A percentile compares a stretch with the other conserved stretches of the same genome.
Conservation (phyloP, 2,113 vertebrate species). For the Alethe castanea region DNA sequence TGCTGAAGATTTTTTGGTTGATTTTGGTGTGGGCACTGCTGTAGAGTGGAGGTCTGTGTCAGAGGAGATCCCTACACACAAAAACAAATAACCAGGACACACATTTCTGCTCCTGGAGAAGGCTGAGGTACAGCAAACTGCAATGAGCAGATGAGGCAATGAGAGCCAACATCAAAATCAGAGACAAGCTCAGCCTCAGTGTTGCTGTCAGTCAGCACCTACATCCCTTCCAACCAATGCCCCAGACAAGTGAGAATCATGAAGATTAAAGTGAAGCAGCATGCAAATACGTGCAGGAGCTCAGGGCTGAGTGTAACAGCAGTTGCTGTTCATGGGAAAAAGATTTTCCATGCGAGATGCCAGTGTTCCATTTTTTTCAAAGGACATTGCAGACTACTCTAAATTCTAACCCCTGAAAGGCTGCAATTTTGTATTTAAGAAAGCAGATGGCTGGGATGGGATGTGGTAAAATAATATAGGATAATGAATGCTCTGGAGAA, state of each 20-base stretch:
- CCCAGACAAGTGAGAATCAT: not conserved
- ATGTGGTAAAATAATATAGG: not conserved
- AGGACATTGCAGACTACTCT: not conserved
- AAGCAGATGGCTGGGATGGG: not conserved
- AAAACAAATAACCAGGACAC: not conserved
- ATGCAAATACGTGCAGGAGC: not conserved
- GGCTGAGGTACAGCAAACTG: not conserved
- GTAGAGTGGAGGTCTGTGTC: not conserved
- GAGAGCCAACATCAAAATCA: not conserved
- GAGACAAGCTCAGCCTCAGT: not conserved
- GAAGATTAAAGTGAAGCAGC: not conserved
- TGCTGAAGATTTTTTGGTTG: not conserved
- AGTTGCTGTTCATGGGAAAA: not conserved
- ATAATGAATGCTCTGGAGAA: slow-evolving; percentile 42
- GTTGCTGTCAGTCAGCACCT: not conserved
- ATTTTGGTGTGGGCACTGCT: not conserved
- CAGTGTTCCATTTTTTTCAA: not conserved
- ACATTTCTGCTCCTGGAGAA: not conserved
- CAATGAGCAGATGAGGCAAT: not conserved
- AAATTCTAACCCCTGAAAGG: slow-evolving; percentile 11
- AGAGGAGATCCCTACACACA: not conserved
- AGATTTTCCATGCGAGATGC: not conserved
- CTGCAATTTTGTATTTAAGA: not conserved
- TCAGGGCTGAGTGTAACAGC: not conserved
- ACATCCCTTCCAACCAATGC: not conserved